Base-by-base conservation (phyloP, 2,113 vertebrate species). In the Anoplopoma fimbria region DNA sequence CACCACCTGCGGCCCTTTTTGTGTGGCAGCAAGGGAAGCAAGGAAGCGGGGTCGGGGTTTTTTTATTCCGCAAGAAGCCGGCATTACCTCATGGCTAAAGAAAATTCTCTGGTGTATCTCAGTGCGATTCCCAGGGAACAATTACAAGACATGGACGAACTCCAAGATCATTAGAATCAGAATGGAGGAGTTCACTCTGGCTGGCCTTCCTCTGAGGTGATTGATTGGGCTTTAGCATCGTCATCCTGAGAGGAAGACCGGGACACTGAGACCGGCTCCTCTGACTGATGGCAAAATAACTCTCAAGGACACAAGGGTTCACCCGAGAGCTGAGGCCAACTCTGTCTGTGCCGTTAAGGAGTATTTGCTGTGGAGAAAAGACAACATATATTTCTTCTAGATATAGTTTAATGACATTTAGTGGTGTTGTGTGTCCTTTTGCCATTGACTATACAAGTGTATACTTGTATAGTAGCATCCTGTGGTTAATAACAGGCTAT, bases 121-220 rank as follows among this genome's bases (percentile, higher is more conserved):
- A 33, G 5, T 60, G 57, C 33, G 31, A 90, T 58, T 91, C 75
- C 81, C 62, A 71, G 55, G 64, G 61, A 86, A 77, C 84, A 82
- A 81, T 90, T 70, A 84, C 49, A 58, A 81, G 55, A 90, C 73
- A 45, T 90, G 88, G 88, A 87, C 38, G 1, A 14, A 70, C 57
- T 92, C 85, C 89, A 90, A 82, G 29, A 86, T 84, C 70, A 88
- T 92, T 91, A 83, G 84, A 90, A 90, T 90, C 55, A 78, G 64
- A 87, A 89, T 74, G n/a, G 74, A 88, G 79, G 58, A 85, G 82
- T 74, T 91, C 68, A 61, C n/a, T 69, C 71, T 64, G 74, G 74
- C 73, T 75, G 69, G 80, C 82, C 71, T 80, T 84, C 72, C 29
- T 70, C 68, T 45, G 69, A 86, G 51, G 79, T 86, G 79, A 91